phyloP scores from a whole-genome alignment of 2,797 vertebrate species.

The Caiman crocodilus region DNA sequence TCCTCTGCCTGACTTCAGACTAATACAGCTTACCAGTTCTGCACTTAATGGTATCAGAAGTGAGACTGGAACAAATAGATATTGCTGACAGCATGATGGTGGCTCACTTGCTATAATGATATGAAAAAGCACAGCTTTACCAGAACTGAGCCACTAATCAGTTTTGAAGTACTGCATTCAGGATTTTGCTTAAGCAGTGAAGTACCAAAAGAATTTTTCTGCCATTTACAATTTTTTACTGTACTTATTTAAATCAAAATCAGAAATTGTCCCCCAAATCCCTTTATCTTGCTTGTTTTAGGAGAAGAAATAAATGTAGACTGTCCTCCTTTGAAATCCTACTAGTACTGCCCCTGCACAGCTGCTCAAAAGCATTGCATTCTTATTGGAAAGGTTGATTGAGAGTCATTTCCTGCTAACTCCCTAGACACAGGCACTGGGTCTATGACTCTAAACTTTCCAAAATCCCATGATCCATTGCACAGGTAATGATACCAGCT shows the following conservation, averaged over 20 bases:
- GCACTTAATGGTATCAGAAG: no score
- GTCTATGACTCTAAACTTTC: neutral
- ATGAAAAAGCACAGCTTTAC: neutral
- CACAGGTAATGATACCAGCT: slow-evolving; percentile 7
- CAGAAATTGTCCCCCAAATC: neutral
- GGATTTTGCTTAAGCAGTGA: neutral
- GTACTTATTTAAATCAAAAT: neutral
- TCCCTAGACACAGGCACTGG: neutral
- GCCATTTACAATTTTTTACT: neutral
- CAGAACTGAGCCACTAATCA: neutral
- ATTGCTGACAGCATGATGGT: neutral
- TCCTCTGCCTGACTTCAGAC: no score
- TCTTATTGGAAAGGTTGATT: neutral
- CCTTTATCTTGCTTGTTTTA: neutral
- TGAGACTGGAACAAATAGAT: no score
- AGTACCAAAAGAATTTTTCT: neutral
- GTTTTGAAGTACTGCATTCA: neutral
- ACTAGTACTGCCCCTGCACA: neutral
- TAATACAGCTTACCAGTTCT: no score
- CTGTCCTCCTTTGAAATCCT: neutral
- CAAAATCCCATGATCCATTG: neutral
- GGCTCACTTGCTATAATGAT: neutral
- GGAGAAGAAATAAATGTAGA: neutral
- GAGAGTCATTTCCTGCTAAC: slow-evolving; percentile 26
- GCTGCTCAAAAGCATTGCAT: neutral